These are phyloP conservation scores for Lepus americanus DNA, from an alignment of 2,113 vertebrate genomes.

Conservation along the genomic window DNA sequence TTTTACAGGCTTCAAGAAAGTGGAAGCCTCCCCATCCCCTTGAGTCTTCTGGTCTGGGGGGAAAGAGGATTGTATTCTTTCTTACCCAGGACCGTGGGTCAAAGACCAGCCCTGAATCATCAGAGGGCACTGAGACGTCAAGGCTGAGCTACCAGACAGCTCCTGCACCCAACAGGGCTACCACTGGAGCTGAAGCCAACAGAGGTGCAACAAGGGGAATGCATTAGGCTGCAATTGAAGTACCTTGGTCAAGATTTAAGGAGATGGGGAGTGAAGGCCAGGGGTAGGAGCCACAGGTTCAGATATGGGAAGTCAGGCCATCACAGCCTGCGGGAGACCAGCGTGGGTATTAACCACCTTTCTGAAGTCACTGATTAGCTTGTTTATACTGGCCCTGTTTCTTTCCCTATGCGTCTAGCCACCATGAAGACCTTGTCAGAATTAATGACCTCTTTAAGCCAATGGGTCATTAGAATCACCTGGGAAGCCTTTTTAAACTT, in stretches of 20 bases:
- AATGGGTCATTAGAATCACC: not conserved
- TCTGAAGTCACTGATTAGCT: not conserved
- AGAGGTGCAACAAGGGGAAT: not conserved
- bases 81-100: not conserved
- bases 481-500: not conserved
- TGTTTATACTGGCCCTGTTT: not conserved
- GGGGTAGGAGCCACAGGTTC: not conserved
- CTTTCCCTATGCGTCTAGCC: not conserved
- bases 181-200: not conserved
- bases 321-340: not conserved
- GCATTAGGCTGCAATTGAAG: not conserved
- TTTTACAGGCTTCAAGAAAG: not conserved
- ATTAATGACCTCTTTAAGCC: constrained; percentile 35
- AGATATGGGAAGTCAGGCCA: not conserved
- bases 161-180: not conserved
- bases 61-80: not conserved
- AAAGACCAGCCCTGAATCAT: not conserved
- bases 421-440: not conserved
- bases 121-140: not conserved
- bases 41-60: not conserved
- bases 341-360: not conserved
- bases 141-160: not conserved
- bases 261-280: not conserved
- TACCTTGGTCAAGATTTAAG: not conserved
- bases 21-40: not conserved